Base-by-base conservation (phyloP, 1,140 invertebrate species). In the Maconellicoccus hirsutus region DNA sequence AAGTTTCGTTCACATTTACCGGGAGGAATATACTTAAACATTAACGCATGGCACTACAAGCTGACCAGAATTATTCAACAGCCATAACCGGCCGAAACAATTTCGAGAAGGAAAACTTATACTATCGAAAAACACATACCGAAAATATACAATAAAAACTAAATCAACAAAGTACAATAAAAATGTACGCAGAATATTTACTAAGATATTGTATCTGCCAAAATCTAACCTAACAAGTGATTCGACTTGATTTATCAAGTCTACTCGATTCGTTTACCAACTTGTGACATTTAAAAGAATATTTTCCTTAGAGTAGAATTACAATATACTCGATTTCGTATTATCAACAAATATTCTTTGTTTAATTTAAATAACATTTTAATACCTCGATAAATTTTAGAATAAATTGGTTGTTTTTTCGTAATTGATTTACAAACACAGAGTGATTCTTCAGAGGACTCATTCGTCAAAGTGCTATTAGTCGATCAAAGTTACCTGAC, bases 241-340 rank as follows among this genome's bases (percentile, higher is more conserved):
- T 52, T 52, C 42, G 12, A 16, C 4, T 52, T 52, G 42, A 52
- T 52, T 52, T 52, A 52, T 52, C n/a, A 8, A 19, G 12, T 52
- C 42, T 19, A 52, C n/a, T 52, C 42, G n/a, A 52, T 52, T 52
- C 42, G n/a, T 52, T 52, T 52, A 52, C 42, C n/a, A 52, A 52
- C 2, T 16, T 52, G 12, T 16, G 10, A 52, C n/a, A 19, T 38
- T 38, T 38, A 38, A 38, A 38, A 38, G 6, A 14, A n/a, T n/a
- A n/a, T n/a, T n/a, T n/a, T n/a, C n/a, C n/a, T n/a, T n/a, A n/a
- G n/a, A n/a, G n/a, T n/a, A n/a, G n/a, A n/a, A n/a, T n/a, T n/a
- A n/a, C n/a, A n/a, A n/a, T n/a, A n/a, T n/a, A n/a, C n/a, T n/a
- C n/a, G n/a, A n/a, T n/a, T n/a, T n/a, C n/a, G n/a, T n/a, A n/a